Conservation (phyloP, 2,113 vertebrate species). For the Turnix velox region DNA sequence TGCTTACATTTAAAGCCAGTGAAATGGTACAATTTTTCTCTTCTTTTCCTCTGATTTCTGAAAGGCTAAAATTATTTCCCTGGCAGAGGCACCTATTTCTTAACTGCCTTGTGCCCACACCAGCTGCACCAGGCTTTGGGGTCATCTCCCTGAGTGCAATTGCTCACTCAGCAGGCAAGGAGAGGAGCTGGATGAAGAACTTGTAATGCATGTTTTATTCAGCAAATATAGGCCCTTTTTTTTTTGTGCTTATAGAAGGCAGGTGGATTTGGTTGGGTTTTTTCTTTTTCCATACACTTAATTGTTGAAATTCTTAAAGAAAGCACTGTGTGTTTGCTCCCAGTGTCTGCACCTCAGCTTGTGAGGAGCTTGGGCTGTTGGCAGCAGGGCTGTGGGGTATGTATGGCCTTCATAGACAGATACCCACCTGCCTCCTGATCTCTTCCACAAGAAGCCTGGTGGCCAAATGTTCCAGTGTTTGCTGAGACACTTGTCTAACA, state of each 20-base stretch:
- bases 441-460: neutral
- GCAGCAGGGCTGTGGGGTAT: fast-evolving
- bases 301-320: neutral
- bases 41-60: neutral
- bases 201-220: neutral
- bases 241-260: neutral
- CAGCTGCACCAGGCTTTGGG: neutral
- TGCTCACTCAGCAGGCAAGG: fast-evolving
- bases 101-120: neutral
- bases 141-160: neutral
- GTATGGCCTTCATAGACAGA: fast-evolving
- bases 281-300: neutral
- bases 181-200: neutral
- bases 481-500: neutral
- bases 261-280: neutral
- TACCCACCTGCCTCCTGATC: neutral
- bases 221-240: neutral
- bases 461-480: fast-evolving
- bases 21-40: neutral
- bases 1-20: neutral
- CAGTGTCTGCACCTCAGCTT: fast-evolving
- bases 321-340: neutral
- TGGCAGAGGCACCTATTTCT: neutral
- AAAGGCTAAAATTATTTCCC: neutral
- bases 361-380: fast-evolving